phyloP scores from a whole-genome alignment of 2,888 invertebrate genomes.

The Tetragonisca angustula region DNA sequence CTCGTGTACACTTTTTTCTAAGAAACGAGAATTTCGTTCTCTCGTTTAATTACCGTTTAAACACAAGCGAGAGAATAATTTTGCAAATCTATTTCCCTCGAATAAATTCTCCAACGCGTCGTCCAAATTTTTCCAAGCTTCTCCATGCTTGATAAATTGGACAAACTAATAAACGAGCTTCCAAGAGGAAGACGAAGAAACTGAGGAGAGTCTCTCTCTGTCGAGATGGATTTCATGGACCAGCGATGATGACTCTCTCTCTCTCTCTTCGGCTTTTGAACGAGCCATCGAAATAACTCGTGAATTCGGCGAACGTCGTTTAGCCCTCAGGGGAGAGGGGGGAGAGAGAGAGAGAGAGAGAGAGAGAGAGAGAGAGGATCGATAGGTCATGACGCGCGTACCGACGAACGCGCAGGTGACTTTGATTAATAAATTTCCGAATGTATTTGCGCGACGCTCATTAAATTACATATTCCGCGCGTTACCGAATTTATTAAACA shows the following conservation, averaged over 20 bases:
- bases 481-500: neutral
- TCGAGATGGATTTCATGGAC: slow-evolving; percentile 27
- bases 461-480: slow-evolving; percentile 15
- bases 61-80: too few species aligned
- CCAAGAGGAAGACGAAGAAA: neutral
- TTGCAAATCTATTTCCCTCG: too few species aligned
- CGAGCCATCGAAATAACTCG: slow-evolving; percentile 48
- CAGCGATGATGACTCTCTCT: neutral
- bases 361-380: too few species aligned
- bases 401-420: slow-evolving; percentile 5
- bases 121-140: too few species aligned
- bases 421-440: slow-evolving; percentile 39
- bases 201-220: too few species aligned
- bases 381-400: neutral
- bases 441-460: neutral
- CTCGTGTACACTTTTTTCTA: too few species aligned
- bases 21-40: too few species aligned
- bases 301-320: slow-evolving; percentile 38
- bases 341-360: too few species aligned
- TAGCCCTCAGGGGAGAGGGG: neutral
- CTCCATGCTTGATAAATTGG: neutral
- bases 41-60: too few species aligned
- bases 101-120: too few species aligned
- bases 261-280: slow-evolving; percentile 65
- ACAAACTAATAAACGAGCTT: too few species aligned